Percentiles rank a stretch among this genome's conserved stretches.
These are phyloP conservation scores for Ornithoptera priamus DNA, from an alignment of 2,888 invertebrate genomes.

Conservation along the genomic window DNA sequence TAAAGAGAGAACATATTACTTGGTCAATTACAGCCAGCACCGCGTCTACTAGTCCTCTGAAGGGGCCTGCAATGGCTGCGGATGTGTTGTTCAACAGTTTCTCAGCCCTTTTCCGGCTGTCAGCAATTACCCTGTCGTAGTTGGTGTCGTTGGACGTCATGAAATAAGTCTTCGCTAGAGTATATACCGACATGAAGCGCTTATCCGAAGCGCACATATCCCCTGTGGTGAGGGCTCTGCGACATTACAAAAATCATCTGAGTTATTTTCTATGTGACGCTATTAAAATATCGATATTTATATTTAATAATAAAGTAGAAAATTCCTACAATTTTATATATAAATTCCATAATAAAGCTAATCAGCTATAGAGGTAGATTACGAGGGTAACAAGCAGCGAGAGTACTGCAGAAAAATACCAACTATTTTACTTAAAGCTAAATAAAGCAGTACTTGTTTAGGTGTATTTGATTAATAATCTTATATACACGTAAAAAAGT, in stretches of 20 bases:
- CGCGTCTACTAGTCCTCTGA: constrained; percentile 11
- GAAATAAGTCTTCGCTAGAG: constrained; percentile 12
- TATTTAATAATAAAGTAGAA: too few species aligned
- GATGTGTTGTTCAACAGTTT: constrained; percentile 14
- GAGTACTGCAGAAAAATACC: too few species aligned
- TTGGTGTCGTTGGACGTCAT: constrained; percentile 9
- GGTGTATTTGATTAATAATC: too few species aligned
- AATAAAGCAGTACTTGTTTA: too few species aligned
- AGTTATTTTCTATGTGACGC: too few species aligned
- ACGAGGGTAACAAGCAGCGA: too few species aligned
- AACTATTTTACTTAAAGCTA: too few species aligned
- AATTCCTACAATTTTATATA: too few species aligned
- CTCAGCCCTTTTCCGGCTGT: background rate
- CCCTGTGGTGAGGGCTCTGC: constrained; percentile 20
- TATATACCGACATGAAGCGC: constrained; percentile 17
- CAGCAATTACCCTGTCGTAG: constrained; percentile 1
- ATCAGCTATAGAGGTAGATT: too few species aligned
- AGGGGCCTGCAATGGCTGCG: constrained; percentile 14
- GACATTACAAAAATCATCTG: background rate
- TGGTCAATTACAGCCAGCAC: constrained; percentile 21
- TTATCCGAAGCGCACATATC: constrained; percentile 19
- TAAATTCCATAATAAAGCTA: too few species aligned
- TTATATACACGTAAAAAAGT: too few species aligned
- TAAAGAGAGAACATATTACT: constrained; percentile 1
- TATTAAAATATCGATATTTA: too few species aligned